Evolutionary conservation across 2,888 invertebrate genomes (phyloP), one percentile per base, ranked within the genome.

Genomic region (Parnassius orleans): DNA sequence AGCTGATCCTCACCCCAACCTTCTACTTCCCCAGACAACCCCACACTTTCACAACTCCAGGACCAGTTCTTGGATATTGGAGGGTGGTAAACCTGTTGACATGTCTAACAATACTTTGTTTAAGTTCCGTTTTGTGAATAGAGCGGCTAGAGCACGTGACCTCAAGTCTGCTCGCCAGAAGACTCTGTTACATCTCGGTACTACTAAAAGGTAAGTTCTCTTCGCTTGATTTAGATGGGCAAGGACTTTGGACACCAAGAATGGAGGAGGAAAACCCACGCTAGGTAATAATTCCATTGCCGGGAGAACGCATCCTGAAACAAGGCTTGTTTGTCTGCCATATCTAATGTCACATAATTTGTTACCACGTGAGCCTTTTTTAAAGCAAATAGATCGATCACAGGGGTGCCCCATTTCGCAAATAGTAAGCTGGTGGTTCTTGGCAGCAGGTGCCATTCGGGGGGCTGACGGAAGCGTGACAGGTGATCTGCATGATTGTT

Each of bases 341-440:
- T 48, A 12, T 67, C 67, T 12, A 53, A 54, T 14, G 46, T 46
- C 3, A 58, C 63, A 48, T 66, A 66, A 42, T 56, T 66, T 41
- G 15, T n/a, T 14, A 59, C 53, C 1, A 55, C 58, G 44, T 63
- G 63, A n/a, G 66, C 63, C 15, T 65, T 64, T 61, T 64, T 63
- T 63, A 73, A 73, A 1, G 72, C 72, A 53, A 72, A 69, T 33
- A 65, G 52, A 15, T 66, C 61, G 41, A 63, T 53, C 52, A 60
- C 51, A 10, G 64, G 64, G 1, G 24, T 53, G 12, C 60, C 64
- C 41, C 47, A 65, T 51, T 60, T 64, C n/a, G 7, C 10, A 48
- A 64, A 64, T 1, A 46, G 60, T 48, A 47, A 59, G 53, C 55
- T 61, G 42, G 55, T 53, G n/a, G 33, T 41, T 2, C 10, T 14